Evolutionary conservation across 1,140 invertebrate genomes (phyloP).

Genomic region (Meloidogyne floridensis): DNA sequence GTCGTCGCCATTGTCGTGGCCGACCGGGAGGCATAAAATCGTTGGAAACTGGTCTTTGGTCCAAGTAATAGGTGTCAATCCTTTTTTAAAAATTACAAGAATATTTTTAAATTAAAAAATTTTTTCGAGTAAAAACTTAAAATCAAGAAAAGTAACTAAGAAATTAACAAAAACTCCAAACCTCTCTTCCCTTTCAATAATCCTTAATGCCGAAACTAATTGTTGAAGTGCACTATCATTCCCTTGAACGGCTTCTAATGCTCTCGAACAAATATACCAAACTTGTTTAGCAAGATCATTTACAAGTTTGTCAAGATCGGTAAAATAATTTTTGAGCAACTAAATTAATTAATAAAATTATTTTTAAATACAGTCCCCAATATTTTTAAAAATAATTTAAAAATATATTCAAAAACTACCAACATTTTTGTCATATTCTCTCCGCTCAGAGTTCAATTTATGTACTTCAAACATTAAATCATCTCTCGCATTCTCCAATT

Average conservation of each 20-base stretch:
- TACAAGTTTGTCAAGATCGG: slow-evolving; percentile 87
- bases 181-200: slow-evolving; percentile 94
- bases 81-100: slow-evolving; percentile 56
- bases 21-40: slow-evolving; percentile 87
- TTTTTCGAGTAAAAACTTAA: no score
- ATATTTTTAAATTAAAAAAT: no score
- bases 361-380: neutral
- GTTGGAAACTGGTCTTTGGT: slow-evolving; percentile 60
- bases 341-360: slow-evolving; percentile 45
- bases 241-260: slow-evolving; percentile 88
- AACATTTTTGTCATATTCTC: slow-evolving; percentile 76
- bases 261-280: slow-evolving; percentile 82
- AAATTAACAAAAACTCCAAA: slow-evolving; percentile 67
- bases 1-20: slow-evolving; percentile 87
- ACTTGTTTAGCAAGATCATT: slow-evolving; percentile 87
- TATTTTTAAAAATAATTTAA: no score
- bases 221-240: slow-evolving; percentile 90
- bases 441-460: slow-evolving; percentile 84
- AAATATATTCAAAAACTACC: slow-evolving; percentile 68
- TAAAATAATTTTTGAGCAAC: slow-evolving; percentile 87
- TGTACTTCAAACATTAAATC: slow-evolving; percentile 91
- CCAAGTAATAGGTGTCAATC: slow-evolving; percentile 63
- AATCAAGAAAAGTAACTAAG: no score
- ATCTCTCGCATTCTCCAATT: slow-evolving; percentile 92
- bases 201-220: slow-evolving; percentile 90